Percentiles rank a stretch among this genome's conserved stretches.
phyloP scores from a whole-genome alignment of 2,113 vertebrate species.

The Pangasianodon gigas region DNA sequence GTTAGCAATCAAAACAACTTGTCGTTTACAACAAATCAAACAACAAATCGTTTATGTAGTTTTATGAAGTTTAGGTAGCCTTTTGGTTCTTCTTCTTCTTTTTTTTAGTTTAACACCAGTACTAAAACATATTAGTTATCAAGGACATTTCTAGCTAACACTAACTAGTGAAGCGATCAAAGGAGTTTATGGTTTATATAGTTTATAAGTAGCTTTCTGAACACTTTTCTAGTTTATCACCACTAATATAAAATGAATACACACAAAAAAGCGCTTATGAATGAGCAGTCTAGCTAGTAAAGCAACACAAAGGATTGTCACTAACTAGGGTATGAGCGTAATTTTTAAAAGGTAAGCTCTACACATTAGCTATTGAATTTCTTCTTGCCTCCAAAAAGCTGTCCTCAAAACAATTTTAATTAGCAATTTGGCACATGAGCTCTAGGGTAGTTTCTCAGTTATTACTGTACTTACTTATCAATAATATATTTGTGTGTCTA shows the following conservation, averaged over 20 bases:
- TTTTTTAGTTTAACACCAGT: not conserved
- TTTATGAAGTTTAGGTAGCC: not conserved
- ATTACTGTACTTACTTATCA: not conserved
- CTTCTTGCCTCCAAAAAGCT: not conserved
- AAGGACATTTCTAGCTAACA: not conserved
- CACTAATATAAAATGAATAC: not conserved
- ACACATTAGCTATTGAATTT: not conserved
- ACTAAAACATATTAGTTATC: not conserved
- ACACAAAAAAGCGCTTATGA: not conserved
- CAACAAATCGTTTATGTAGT: too few relatives aligned
- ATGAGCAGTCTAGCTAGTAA: not conserved
- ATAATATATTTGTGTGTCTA: not conserved
- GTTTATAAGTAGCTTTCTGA: not conserved
- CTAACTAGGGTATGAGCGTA: too few relatives aligned
- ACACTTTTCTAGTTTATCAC: not conserved
- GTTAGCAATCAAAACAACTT: not conserved
- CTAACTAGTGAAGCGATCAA: not conserved
- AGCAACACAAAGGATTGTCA: too few relatives aligned
- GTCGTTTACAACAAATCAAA: too few relatives aligned
- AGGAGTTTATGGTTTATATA: not conserved
- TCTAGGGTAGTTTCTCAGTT: not conserved
- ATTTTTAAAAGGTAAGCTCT: too few relatives aligned
- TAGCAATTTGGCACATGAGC: not conserved
- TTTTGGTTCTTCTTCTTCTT: not conserved
- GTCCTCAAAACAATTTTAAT: not conserved